Conservation (phyloP, 2,888 invertebrate species). For the Lithophane socia region DNA sequence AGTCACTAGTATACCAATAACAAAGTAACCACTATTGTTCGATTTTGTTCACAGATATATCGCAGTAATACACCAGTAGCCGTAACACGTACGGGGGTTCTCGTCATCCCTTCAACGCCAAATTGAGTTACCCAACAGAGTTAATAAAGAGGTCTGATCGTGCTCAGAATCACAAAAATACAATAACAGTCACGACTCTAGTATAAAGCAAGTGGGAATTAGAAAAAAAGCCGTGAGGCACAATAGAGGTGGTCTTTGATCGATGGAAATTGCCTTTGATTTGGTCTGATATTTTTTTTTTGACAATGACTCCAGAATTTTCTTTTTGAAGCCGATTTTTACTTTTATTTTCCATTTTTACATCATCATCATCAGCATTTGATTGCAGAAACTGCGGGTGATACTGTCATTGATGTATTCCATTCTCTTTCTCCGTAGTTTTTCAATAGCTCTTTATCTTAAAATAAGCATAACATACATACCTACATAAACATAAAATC, state of each 20-base stretch:
- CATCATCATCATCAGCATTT: not conserved
- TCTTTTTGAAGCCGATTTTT: not conserved
- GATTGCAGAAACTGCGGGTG: not conserved
- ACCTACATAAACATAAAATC: too few relatives aligned
- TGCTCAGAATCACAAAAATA: conserved; percentile 78
- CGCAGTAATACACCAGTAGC: conserved; percentile 73
- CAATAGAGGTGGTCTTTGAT: conserved; percentile 3
- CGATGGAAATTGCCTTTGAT: conserved; percentile 9
- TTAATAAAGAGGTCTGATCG: conserved; percentile 85
- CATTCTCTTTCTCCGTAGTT: not conserved
- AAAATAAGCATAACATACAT: not conserved
- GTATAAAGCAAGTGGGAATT: conserved; percentile 76
- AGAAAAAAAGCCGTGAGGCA: conserved; percentile 65
- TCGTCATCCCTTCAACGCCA: conserved; percentile 86
- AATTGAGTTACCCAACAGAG: conserved; percentile 87
- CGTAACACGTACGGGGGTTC: conserved; percentile 81
- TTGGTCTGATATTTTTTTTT: not conserved
- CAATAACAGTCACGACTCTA: conserved; percentile 72
- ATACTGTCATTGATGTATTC: not conserved
- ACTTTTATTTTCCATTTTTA: not conserved
- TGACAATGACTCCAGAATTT: not conserved
- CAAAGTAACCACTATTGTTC: conserved; percentile 65
- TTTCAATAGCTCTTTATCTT: not conserved
- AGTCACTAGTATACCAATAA: conserved; percentile 32
- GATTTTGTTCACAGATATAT: conserved; percentile 70